Evolutionary conservation across 2,113 vertebrate species (phyloP).

Genomic region (Oplegnathus fasciatus): DNA sequence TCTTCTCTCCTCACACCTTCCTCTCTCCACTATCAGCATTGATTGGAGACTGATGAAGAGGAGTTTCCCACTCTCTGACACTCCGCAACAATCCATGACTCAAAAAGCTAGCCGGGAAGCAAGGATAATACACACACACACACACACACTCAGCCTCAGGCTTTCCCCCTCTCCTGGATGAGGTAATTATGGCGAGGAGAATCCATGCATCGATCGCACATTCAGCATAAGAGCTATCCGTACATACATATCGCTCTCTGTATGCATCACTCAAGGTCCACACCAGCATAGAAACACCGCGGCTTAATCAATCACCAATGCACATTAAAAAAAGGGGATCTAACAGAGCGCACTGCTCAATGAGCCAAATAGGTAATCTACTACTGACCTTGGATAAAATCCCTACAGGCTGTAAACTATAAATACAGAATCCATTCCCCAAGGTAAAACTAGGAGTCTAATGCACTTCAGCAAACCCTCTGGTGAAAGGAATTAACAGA

Average conservation of each 20-base stretch:
- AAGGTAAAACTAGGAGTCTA: constrained; percentile 55
- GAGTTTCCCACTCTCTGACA: constrained; percentile 60
- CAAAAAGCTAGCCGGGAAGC: constrained; percentile 40
- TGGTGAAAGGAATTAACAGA: constrained; percentile 50
- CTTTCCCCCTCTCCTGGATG: constrained; percentile 60
- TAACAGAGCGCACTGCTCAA: constrained; percentile 71
- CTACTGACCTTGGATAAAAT: constrained; percentile 79
- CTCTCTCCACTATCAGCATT: constrained; percentile 45
- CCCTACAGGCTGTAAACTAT: constrained; percentile 77
- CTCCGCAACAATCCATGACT: constrained; percentile 60
- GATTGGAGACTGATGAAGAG: constrained; percentile 66
- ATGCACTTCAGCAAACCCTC: constrained; percentile 56
- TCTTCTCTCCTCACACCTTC: background rate
- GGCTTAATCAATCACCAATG: constrained; percentile 76
- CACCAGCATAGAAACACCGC: constrained; percentile 67
- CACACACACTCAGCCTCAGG: constrained; percentile 46
- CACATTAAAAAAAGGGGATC: constrained; percentile 70
- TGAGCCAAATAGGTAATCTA: constrained; percentile 80
- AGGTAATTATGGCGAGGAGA: constrained; percentile 77
- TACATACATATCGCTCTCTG: constrained; percentile 72
- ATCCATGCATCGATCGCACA: constrained; percentile 73
- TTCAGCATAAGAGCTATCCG: constrained; percentile 68
- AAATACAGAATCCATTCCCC: constrained; percentile 74
- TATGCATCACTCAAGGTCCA: constrained; percentile 69
- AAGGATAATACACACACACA: constrained; percentile 26